Percentiles rank a stretch among this genome's conserved stretches.
Evolutionary conservation across 2,888 invertebrate species (phyloP).

Genomic region (Nomada fucata): DNA sequence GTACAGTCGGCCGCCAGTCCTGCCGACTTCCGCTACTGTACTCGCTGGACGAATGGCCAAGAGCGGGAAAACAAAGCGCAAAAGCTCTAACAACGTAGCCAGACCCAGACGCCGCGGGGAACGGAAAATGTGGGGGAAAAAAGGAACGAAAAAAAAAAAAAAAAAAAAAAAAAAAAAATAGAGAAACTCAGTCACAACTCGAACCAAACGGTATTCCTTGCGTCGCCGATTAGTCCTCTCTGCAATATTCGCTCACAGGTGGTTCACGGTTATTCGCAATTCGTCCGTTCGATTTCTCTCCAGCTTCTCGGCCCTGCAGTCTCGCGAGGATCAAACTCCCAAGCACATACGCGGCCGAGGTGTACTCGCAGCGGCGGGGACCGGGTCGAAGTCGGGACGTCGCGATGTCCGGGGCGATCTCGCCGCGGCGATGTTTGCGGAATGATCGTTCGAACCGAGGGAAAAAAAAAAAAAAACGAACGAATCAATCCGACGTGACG

Average conservation of each 20-base stretch:
- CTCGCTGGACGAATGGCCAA: neutral
- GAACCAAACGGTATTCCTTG: neutral
- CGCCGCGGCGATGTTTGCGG: no score
- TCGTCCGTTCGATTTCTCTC: neutral
- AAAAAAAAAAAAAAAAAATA: neutral
- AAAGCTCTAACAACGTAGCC: neutral
- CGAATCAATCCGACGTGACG: slow-evolving; percentile 23
- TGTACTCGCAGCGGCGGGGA: no score
- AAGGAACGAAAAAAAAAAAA: no score
- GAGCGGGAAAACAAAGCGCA: neutral
- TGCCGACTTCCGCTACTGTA: neutral
- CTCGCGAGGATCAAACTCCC: slow-evolving; percentile 8
- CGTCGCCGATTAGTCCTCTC: neutral
- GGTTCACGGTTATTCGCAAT: slow-evolving; percentile 33
- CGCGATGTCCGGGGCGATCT: no score
- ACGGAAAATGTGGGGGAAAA: neutral
- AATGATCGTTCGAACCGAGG: neutral
- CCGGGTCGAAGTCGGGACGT: no score
- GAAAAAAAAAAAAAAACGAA: neutral
- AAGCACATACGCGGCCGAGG: neutral
- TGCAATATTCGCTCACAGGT: slow-evolving; percentile 51
- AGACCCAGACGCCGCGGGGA: no score
- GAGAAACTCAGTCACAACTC: neutral
- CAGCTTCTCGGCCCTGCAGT: neutral
- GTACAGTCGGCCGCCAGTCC: neutral